These are phyloP conservation scores for Nylanderia fulva DNA, from an alignment of 1,140 invertebrate species.

Conservation along the genomic window DNA sequence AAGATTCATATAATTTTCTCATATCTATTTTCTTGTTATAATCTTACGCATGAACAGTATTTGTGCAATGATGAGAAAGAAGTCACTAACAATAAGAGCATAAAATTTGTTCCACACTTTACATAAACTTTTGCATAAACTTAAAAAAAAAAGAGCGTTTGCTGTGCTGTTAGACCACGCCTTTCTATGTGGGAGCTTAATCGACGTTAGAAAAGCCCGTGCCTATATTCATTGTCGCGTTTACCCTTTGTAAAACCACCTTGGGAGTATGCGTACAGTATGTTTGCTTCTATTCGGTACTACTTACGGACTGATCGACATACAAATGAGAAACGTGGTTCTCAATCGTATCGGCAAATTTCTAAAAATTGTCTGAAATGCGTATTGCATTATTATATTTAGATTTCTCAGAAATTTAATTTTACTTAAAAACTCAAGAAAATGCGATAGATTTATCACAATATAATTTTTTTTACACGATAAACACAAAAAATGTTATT, in stretches of 20 bases:
- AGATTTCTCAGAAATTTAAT: not conserved
- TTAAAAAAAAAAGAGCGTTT: constrained; percentile 9
- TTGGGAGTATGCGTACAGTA: not conserved
- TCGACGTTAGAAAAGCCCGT: constrained; percentile 18
- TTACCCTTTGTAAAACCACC: constrained; percentile 34
- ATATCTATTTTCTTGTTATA: not conserved
- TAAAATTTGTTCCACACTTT: not conserved
- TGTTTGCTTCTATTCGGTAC: constrained; percentile 21
- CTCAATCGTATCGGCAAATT: not conserved
- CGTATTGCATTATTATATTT: not conserved
- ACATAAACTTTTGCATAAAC: not conserved
- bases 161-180: constrained; percentile 7
- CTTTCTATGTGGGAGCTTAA: constrained; percentile 17
- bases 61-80: not conserved
- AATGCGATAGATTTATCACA: no score
- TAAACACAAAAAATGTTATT: no score
- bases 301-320: constrained; percentile 9
- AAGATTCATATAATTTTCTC: not conserved
- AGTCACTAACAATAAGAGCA: not conserved
- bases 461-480: no score
- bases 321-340: constrained; percentile 15
- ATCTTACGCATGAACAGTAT: no score
- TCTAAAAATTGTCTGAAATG: not conserved
- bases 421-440: not conserved
- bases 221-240: constrained; percentile 15